Percentiles rank a stretch among this genome's conserved stretches.
These are phyloP conservation scores for Eledone cirrhosa DNA, from an alignment of 2,888 invertebrate species.

Conservation along the genomic window DNA sequence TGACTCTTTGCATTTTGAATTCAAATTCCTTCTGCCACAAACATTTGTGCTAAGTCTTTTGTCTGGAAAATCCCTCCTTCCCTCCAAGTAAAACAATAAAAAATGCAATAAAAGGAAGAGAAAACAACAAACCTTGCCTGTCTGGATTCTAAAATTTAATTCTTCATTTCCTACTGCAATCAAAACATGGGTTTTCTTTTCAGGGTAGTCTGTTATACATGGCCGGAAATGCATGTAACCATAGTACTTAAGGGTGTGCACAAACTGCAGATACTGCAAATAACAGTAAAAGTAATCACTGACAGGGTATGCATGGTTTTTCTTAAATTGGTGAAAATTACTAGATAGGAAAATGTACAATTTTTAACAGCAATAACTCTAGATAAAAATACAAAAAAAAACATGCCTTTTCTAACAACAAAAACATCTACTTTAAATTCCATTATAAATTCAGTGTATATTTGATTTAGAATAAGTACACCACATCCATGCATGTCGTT, in stretches of 20 bases:
- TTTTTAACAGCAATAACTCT: too few relatives aligned
- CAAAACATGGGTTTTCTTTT: constrained; percentile 74
- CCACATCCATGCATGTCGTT: too few relatives aligned
- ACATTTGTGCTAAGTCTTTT: too few relatives aligned
- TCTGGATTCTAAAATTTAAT: constrained; percentile 75
- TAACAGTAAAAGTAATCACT: background rate
- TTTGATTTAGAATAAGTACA: too few relatives aligned
- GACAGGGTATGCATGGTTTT: background rate
- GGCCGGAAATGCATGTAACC: constrained; percentile 85
- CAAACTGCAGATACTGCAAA: constrained; percentile 84
- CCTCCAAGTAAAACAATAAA: too few relatives aligned
- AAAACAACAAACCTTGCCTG: constrained; percentile 46
- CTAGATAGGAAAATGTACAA: background rate
- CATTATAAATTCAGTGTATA: too few relatives aligned
- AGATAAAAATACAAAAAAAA: too few relatives aligned
- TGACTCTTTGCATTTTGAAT: too few relatives aligned
- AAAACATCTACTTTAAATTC: too few relatives aligned
- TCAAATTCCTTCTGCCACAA: too few relatives aligned
- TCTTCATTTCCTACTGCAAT: constrained; percentile 89
- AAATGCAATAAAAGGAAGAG: background rate
- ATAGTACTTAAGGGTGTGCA: constrained; percentile 85
- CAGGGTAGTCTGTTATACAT: constrained; percentile 81
- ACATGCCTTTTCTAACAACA: too few relatives aligned
- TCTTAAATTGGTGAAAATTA: background rate
- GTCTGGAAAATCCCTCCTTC: too few relatives aligned